A percentile compares a stretch with the other conserved stretches of the same genome.
Conservation (phyloP, 2,888 invertebrate species). For the Hydraecia micacea region DNA sequence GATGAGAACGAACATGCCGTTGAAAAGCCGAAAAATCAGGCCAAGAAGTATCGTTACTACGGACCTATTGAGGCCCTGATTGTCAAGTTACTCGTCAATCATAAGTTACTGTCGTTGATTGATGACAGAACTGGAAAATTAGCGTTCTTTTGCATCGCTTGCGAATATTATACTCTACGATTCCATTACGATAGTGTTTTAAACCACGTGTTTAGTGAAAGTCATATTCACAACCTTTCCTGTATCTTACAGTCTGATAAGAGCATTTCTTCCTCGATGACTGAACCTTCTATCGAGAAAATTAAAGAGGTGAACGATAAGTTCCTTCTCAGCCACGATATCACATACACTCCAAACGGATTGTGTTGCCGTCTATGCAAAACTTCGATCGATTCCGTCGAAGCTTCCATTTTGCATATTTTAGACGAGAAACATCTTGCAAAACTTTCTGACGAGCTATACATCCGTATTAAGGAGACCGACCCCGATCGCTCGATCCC, state of each 20-base stretch:
- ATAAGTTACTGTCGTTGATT: conserved; percentile 83
- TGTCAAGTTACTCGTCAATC: conserved; percentile 80
- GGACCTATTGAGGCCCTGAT: conserved; percentile 85
- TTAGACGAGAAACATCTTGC: conserved; percentile 86
- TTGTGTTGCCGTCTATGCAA: conserved; percentile 81
- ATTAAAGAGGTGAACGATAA: conserved; percentile 84
- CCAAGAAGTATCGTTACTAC: conserved; percentile 86
- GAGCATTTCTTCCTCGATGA: conserved; percentile 79
- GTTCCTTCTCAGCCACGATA: conserved; percentile 80
- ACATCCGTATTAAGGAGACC: conserved; percentile 78
- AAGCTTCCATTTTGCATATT: conserved; percentile 81
- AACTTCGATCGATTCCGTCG: conserved; percentile 74
- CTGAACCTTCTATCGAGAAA: conserved; percentile 78
- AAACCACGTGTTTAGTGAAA: conserved; percentile 86
- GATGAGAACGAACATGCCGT: conserved; percentile 82
- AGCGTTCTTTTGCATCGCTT: conserved; percentile 87
- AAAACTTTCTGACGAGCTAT: conserved; percentile 83
- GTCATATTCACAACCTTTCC: conserved; percentile 84
- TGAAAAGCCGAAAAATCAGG: conserved; percentile 83
- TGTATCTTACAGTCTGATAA: conserved; percentile 83
- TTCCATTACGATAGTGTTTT: conserved; percentile 87
- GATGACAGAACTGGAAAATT: conserved; percentile 87
- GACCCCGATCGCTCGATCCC: conserved; percentile 82
- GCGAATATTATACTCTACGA: conserved; percentile 86
- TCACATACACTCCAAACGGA: conserved; percentile 71